Base-by-base conservation (phyloP, 2,888 invertebrate species). In the Enchytraeus crypticus region DNA sequence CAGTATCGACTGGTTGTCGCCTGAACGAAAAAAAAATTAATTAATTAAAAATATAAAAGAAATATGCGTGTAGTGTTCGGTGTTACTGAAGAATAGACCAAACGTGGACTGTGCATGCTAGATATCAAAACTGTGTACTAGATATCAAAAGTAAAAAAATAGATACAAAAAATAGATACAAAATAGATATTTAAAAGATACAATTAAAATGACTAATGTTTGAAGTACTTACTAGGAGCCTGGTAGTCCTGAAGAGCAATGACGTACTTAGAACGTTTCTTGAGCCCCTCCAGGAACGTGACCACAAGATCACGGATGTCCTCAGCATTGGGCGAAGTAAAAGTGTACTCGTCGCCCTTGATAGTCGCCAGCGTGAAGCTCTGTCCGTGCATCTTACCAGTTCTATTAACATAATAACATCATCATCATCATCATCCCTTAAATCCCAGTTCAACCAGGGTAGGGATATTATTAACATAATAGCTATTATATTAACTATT, bases 281-380 rank as follows among this genome's bases (percentile, higher is more conserved):
- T 96, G 62, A 98, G 81, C 14, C 98, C 97, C 81, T 96, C 95
- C 67, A 98, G 83, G 82, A 98, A 98, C 77, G 92, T 93, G 5
- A 93, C 92, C 0, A 98, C 95, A 69, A 98, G 82, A 79, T 97
- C 96, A 54, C 93, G 83, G 68, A 98, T 97, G 76, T 98, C 98
- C 78, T 96, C 96, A 14, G 97, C 93, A 77, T 97, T 97, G 8
- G 96, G 95, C 76, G 96, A 96, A 79, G 96, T 96, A 83, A 98
- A 98, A 18, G 95, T 96, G 74, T 96, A 98, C 79, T 97, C 97
- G 81, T 97, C 97, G 5, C 93, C 93, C 54, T 93, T 85, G n/a
- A 98, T 92, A 5, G 97, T 97, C 3, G 90, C 88, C 69, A 98
- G 82, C 71, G 93, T 95, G 77, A 98, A 96, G 64, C 77, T 78